Conservation (phyloP, 2,888 invertebrate species). For the Bhutanitis thaidina region DNA sequence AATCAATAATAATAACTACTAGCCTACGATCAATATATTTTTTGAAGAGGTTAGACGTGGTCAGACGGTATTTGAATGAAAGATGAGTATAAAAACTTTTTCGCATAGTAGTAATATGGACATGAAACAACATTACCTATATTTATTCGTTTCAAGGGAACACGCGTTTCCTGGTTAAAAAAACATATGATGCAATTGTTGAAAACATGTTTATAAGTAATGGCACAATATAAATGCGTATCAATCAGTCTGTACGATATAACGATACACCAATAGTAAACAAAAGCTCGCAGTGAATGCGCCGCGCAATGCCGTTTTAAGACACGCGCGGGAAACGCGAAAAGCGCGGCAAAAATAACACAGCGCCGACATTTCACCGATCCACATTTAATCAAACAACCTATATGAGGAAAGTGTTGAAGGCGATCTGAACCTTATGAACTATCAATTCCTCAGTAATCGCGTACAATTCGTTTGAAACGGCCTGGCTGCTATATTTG, state of each 20-base stretch:
- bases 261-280: slow-evolving; percentile 43
- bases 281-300: slow-evolving; percentile 34
- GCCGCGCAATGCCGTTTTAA: slow-evolving; percentile 71
- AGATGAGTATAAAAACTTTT: no score
- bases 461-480: slow-evolving; percentile 36
- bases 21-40: no score
- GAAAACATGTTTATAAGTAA: slow-evolving; percentile 14
- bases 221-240: slow-evolving; percentile 12
- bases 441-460: slow-evolving; percentile 5
- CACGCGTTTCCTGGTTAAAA: no score
- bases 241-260: slow-evolving; percentile 1
- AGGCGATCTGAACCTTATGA: slow-evolving; percentile 33
- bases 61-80: no score
- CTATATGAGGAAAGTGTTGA: slow-evolving; percentile 27
- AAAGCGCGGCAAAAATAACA: slow-evolving; percentile 76
- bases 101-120: no score
- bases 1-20: no score
- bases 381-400: slow-evolving; percentile 29
- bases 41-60: no score
- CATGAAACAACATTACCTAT: no score
- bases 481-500: slow-evolving; percentile 57
- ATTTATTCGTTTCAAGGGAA: no score
- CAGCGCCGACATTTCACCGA: slow-evolving; percentile 56
- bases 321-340: slow-evolving; percentile 67
- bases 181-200: not conserved